A percentile compares a stretch with the other conserved stretches of the same genome.
Evolutionary conservation across 92 coral and sea anemone genomes (phyloP).

Genomic region (Phymanthus crucifer): DNA sequence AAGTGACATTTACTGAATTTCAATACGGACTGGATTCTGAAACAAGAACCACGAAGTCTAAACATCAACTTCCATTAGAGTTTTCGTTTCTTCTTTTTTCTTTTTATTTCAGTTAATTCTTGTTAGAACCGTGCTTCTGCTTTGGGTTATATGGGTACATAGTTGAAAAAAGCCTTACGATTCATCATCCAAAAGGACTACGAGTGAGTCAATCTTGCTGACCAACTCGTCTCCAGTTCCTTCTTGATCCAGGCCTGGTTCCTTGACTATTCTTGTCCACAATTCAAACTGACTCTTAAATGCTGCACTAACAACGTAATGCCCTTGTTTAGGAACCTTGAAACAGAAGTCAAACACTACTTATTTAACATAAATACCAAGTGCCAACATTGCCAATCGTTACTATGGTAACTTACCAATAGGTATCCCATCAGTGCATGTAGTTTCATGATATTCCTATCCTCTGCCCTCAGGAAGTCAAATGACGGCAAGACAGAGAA

Average conservation of each 20-base stretch:
- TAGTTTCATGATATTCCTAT: not conserved
- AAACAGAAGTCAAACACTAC: not conserved
- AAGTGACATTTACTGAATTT: not conserved
- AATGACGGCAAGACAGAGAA: not conserved
- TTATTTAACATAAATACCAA: not conserved
- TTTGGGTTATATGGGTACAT: too few relatives aligned
- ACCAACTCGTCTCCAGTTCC: conserved; percentile 1
- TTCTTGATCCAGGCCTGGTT: conserved; percentile 6
- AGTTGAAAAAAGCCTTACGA: too few relatives aligned
- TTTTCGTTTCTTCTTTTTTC: not conserved
- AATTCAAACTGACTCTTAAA: not conserved
- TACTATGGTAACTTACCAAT: not conserved
- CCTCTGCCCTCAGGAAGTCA: not conserved
- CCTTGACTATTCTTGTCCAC: not conserved
- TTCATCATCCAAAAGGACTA: not conserved
- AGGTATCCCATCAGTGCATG: not conserved
- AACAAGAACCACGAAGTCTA: not conserved
- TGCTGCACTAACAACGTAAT: not conserved
- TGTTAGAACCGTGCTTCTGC: not conserved
- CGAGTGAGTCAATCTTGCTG: not conserved
- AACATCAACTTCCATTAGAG: not conserved
- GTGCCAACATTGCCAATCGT: too few relatives aligned
- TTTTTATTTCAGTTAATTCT: not conserved
- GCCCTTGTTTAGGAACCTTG: not conserved
- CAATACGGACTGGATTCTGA: not conserved